Percentiles rank a stretch among this genome's conserved stretches.
These are phyloP conservation scores for Drosophila atripex DNA, from an alignment of 2,888 invertebrate species.

Conservation along the genomic window DNA sequence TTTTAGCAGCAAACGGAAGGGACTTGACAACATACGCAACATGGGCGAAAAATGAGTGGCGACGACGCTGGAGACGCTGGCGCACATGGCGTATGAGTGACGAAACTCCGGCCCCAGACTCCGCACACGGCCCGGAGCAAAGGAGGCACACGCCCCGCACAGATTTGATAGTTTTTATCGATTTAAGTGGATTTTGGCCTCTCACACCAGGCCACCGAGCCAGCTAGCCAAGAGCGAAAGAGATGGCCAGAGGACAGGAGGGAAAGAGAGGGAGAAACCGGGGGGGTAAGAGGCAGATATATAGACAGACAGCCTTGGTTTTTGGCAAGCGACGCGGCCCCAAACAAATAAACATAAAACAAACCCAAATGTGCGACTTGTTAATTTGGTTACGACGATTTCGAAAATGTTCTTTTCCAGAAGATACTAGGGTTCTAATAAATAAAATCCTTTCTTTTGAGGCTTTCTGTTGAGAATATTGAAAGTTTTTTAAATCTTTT, in stretches of 20 bases:
- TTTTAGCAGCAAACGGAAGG: constrained; percentile 66
- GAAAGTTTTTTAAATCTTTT: too few species aligned
- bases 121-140: constrained; percentile 5
- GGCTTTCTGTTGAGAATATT: too few species aligned
- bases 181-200: constrained; percentile 74
- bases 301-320: constrained; percentile 54
- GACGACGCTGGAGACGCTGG: constrained; percentile 50
- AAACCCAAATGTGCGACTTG: constrained; percentile 29
- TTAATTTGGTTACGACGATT: constrained; percentile 27
- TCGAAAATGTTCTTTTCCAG: constrained; percentile 1
- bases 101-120: constrained; percentile 49
- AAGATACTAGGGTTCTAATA: background rate
- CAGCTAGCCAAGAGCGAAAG: constrained; percentile 15
- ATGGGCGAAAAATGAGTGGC: constrained; percentile 76
- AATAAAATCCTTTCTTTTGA: background rate
- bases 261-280: background rate
- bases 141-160: constrained; percentile 65
- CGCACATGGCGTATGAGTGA: constrained; percentile 73
- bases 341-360: constrained; percentile 58
- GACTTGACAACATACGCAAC: constrained; percentile 79
- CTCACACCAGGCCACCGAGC: constrained; percentile 38
- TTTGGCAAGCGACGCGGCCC: constrained; percentile 64
- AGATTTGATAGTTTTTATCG: constrained; percentile 80
- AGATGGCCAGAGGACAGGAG: background rate
- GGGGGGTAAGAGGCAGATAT: constrained; percentile 20